Conservation (phyloP, 2,113 vertebrate species). For the Protomyctophum bolini region DNA sequence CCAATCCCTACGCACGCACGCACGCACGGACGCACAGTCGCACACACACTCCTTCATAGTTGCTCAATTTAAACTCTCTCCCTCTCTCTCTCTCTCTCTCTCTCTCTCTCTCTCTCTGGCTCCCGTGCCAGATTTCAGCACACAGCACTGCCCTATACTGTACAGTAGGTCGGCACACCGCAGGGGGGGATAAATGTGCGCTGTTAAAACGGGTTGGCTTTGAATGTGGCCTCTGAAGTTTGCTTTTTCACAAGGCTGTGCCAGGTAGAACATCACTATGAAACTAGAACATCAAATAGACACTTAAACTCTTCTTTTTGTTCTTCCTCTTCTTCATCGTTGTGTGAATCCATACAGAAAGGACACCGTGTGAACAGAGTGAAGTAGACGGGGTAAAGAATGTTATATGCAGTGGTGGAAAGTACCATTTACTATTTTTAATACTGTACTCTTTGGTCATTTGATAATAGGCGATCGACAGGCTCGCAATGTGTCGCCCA, state of each 20-base stretch:
- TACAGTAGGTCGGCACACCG: conserved; percentile 24
- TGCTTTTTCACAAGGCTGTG: conserved; percentile 31
- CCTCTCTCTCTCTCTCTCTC: conserved; percentile 9
- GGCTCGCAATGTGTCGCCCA: no score
- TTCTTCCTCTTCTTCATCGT: conserved; percentile 20
- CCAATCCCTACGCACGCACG: conserved; percentile 7
- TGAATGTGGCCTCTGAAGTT: conserved; percentile 6
- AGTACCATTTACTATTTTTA: no score
- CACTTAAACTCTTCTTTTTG: conserved; percentile 24
- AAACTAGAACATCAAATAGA: conserved; percentile 56
- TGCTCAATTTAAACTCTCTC: conserved; percentile 19
- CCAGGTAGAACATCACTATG: conserved; percentile 43
- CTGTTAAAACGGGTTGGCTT: conserved; percentile 24
- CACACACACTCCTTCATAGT: conserved; percentile 7
- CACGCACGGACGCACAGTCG: no score
- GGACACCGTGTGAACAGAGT: conserved; percentile 43
- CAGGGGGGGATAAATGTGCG: conserved; percentile 4
- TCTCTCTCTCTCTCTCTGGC: conserved; percentile 1
- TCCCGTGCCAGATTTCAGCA: neutral
- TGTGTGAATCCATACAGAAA: conserved; percentile 37
- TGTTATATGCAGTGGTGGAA: neutral
- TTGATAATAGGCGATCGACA: no score
- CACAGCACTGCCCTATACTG: neutral
- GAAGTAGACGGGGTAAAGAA: conserved; percentile 31
- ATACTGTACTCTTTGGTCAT: no score